A percentile compares a stretch with the other conserved stretches of the same genome.
Evolutionary conservation across 2,888 invertebrate genomes (phyloP).

Genomic region (Oxytorus armatus): DNA sequence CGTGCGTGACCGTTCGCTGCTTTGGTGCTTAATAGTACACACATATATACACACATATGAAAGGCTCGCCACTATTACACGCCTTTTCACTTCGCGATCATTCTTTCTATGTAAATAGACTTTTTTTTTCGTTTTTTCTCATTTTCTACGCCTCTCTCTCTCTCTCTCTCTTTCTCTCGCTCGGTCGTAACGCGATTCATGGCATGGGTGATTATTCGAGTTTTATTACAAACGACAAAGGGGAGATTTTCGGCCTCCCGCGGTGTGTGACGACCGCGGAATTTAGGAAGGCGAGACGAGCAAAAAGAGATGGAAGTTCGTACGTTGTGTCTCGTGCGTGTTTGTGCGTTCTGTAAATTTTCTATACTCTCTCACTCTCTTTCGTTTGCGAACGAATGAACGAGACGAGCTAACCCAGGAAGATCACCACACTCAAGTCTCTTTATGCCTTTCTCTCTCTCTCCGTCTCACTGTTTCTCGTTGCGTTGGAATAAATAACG

Average conservation of each 20-base stretch:
- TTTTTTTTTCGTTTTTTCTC: slow-evolving; percentile 6
- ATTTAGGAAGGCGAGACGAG: slow-evolving; percentile 57
- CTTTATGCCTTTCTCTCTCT: slow-evolving; percentile 48
- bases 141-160: not conserved
- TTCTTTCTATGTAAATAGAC: slow-evolving; percentile 40
- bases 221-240: slow-evolving; percentile 61
- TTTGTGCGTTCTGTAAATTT: slow-evolving; percentile 36
- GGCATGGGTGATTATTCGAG: slow-evolving; percentile 54
- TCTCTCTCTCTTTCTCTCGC: slow-evolving; percentile 20
- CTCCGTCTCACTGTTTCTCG: too few species aligned
- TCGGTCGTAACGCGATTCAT: slow-evolving; percentile 29
- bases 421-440: slow-evolving; percentile 34
- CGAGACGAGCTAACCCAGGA: slow-evolving; percentile 24
- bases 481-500: slow-evolving; percentile 62
- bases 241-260: slow-evolving; percentile 52
- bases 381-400: slow-evolving; percentile 28
- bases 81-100: slow-evolving; percentile 47
- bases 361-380: slow-evolving; percentile 30
- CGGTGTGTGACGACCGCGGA: slow-evolving; percentile 53
- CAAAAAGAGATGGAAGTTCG: slow-evolving; percentile 26
- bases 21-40: slow-evolving; percentile 34
- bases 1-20: slow-evolving; percentile 61
- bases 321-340: slow-evolving; percentile 16
- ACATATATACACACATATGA: not conserved
- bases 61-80: slow-evolving; percentile 51